Base-by-base conservation (phyloP, 2,888 invertebrate genomes). In the Tortrix viridana region DNA sequence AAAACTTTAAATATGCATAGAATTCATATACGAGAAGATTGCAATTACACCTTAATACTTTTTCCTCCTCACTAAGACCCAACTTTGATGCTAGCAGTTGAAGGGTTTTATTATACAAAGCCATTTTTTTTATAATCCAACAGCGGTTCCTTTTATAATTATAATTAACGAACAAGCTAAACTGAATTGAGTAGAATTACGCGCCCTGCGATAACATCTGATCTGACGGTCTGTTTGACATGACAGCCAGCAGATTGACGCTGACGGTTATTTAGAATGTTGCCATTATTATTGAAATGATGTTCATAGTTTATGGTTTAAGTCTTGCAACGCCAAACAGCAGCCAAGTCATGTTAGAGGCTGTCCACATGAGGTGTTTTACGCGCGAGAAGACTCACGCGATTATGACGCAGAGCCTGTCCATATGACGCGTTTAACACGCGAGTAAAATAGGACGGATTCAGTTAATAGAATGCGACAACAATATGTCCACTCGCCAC, bases 1-100 rank as follows among this genome's bases (percentile, higher is more conserved):
- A 38, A 38, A n/a, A 38, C 32, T 12, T 9, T 32, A 43, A 7
- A 6, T 18, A 49, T n/a, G 50, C 5, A 7, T 46, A 23, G 44
- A 16, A 37, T 19, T 37, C 18, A 19, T 23, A 44, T n/a, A 38
- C 4, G 12, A 23, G 38, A 20, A 26, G 9, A 37, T 43, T 22
- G 14, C 23, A 37, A 52, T 71, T 72, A 71, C 75, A 92, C 92
- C 84, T 81, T 56, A 90, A 58, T 72, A 89, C 82, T 80, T 84
- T 88, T 38, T 84, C 85, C 69, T 90, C 86, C 3, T 85, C 82
- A n/a, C 67, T 73, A 23, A 91, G 71, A 22, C 89, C 89, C 59
- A 92, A 76, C 73, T 91, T 92, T 1, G 78, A 72, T 19, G 89
- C 88, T 70, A 89, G 74, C n/a, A 88, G 65, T 49, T 74, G 73